phyloP scores from a whole-genome alignment of 1,140 invertebrate genomes.

The Sesamia nonagrioides region DNA sequence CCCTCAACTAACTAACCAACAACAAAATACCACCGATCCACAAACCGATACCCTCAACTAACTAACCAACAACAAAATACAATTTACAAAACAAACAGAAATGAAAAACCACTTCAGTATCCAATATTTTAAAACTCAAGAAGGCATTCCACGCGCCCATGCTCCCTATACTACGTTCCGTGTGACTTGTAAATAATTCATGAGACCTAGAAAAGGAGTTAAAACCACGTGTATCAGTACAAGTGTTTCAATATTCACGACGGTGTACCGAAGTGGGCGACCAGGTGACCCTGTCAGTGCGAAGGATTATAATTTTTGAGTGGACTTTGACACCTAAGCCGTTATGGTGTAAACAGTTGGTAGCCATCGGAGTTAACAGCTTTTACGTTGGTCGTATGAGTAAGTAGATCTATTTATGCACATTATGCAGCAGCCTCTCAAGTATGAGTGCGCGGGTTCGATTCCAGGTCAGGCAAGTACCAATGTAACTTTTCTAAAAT shows the following conservation, averaged over 20 bases:
- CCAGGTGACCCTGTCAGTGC: conserved; percentile 49
- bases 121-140: not conserved
- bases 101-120: not conserved
- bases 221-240: conserved; percentile 44
- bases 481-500: too few species aligned
- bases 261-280: conserved; percentile 33
- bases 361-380: too few species aligned
- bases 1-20: too few species aligned
- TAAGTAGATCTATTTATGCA: too few species aligned
- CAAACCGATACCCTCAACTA: too few species aligned
- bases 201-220: conserved; percentile 36
- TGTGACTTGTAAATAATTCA: conserved; percentile 45
- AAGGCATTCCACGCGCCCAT: not conserved
- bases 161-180: not conserved
- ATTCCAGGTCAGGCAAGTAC: too few species aligned
- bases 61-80: too few species aligned
- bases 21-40: too few species aligned
- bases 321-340: not conserved
- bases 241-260: conserved; percentile 46
- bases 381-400: too few species aligned
- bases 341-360: not conserved
- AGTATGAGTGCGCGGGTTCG: too few species aligned
- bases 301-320: conserved; percentile 37
- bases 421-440: too few species aligned
- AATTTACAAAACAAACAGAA: too few species aligned